A percentile compares a stretch with the other conserved stretches of the same genome.
phyloP scores from a whole-genome alignment of 92 coral and sea anemone genomes.

The Zoanthus solanderi region DNA sequence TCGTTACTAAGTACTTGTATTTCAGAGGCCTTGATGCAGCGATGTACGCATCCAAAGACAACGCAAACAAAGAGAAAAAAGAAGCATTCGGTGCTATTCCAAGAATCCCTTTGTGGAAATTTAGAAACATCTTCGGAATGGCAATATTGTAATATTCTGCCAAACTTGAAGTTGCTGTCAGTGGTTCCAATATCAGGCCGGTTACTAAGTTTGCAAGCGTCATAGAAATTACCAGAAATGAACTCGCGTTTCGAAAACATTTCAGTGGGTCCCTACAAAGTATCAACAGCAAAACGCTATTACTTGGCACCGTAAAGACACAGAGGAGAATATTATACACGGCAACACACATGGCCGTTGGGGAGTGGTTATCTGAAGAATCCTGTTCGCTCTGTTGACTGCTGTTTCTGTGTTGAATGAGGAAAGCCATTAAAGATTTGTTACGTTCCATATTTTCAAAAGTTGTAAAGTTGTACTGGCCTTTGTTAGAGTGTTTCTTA shows the following conservation, averaged over 20 bases:
- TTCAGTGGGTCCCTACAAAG: conserved; percentile 19
- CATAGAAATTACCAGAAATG: conserved; percentile 43
- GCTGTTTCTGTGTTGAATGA: neutral
- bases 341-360: neutral
- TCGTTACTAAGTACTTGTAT: conserved; percentile 28
- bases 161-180: neutral
- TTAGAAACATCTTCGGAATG: neutral
- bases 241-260: conserved; percentile 26
- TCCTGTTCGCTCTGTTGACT: neutral
- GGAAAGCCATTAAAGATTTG: neutral
- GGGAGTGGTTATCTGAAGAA: neutral
- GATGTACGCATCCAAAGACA: conserved; percentile 27
- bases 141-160: neutral
- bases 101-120: conserved; percentile 5
- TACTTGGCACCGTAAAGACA: conserved; percentile 14
- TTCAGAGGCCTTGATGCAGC: conserved; percentile 41
- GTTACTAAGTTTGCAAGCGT: conserved; percentile 24
- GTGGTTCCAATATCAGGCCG: conserved; percentile 24
- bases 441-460: neutral
- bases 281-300: conserved; percentile 15
- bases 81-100: conserved; percentile 25
- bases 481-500: neutral
- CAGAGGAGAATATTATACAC: conserved; percentile 6
- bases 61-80: conserved; percentile 29
- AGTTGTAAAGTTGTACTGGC: neutral